Conservation (phyloP, 1,140 invertebrate species). For the Drosophila eugracilis region DNA sequence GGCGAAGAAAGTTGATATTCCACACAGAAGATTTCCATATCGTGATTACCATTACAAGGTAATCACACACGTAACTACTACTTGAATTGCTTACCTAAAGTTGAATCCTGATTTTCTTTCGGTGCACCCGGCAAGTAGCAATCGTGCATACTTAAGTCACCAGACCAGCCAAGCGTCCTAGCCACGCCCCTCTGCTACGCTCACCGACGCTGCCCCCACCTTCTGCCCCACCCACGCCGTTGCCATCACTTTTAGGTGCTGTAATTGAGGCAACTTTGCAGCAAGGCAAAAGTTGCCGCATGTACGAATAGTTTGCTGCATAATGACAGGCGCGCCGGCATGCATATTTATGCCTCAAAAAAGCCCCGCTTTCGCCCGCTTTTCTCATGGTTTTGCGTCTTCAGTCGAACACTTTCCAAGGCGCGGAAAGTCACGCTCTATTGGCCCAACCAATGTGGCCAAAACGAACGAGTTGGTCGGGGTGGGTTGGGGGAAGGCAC, state of each 20-base stretch:
- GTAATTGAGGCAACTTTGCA: conserved; percentile 61
- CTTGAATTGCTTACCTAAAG: too few species aligned
- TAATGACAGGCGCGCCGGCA: conserved; percentile 70
- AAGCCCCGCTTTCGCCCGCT: background rate
- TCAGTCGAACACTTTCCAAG: conserved; percentile 1
- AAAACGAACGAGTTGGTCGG: conserved; percentile 24
- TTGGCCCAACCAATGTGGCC: conserved; percentile 53
- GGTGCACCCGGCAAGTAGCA: conserved; percentile 22
- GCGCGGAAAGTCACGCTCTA: conserved; percentile 66
- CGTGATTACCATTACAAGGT: too few species aligned
- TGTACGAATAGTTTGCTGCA: conserved; percentile 77
- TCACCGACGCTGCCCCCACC: background rate
- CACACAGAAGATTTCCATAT: too few species aligned
- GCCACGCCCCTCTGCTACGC: background rate
- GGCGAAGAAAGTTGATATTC: too few species aligned
- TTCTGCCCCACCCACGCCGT: too few species aligned
- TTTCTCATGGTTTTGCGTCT: too few species aligned
- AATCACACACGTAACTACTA: too few species aligned
- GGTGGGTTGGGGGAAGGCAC: background rate
- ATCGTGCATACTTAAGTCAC: conserved; percentile 68
- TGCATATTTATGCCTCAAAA: conserved; percentile 66
- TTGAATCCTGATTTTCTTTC: conserved; percentile 7
- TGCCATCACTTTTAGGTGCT: conserved; percentile 8
- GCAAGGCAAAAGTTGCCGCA: conserved; percentile 63
- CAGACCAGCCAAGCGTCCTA: conserved; percentile 16